These are phyloP conservation scores for Phania funesta DNA, from an alignment of 2,888 invertebrate genomes.

Conservation along the genomic window DNA sequence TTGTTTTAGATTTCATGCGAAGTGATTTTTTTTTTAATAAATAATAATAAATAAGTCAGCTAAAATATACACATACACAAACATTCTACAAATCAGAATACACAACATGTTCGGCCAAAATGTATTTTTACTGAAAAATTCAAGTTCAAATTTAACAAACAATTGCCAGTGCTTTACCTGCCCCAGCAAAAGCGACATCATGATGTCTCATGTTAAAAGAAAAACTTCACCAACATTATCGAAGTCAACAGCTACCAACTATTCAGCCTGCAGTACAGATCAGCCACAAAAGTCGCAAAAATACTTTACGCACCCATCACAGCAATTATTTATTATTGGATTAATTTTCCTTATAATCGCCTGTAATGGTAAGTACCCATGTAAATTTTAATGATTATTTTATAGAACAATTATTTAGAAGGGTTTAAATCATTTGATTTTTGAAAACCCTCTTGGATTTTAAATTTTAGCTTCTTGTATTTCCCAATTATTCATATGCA, in stretches of 20 bases:
- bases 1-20: background rate
- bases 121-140: constrained; percentile 13
- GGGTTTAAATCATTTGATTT: background rate
- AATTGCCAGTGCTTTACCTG: constrained; percentile 45
- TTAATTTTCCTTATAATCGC: constrained; percentile 52
- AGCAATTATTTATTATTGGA: constrained; percentile 58
- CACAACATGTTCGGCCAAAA: constrained; percentile 44
- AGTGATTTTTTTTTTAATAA: no score
- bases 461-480: no score
- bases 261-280: constrained; percentile 1
- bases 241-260: constrained; percentile 7
- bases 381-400: background rate
- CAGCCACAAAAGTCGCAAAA: constrained; percentile 18
- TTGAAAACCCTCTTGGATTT: background rate
- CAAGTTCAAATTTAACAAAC: constrained; percentile 1
- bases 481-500: no score
- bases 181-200: constrained; percentile 45
- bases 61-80: no score
- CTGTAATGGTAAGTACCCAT: constrained; percentile 63
- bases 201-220: constrained; percentile 55
- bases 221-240: constrained; percentile 25
- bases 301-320: constrained; percentile 3
- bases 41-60: no score
- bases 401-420: background rate
- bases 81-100: background rate